Percentiles rank a stretch among this genome's conserved stretches.
Conservation (phyloP, 2,113 vertebrate genomes). For the Pterocles gutturalis region DNA sequence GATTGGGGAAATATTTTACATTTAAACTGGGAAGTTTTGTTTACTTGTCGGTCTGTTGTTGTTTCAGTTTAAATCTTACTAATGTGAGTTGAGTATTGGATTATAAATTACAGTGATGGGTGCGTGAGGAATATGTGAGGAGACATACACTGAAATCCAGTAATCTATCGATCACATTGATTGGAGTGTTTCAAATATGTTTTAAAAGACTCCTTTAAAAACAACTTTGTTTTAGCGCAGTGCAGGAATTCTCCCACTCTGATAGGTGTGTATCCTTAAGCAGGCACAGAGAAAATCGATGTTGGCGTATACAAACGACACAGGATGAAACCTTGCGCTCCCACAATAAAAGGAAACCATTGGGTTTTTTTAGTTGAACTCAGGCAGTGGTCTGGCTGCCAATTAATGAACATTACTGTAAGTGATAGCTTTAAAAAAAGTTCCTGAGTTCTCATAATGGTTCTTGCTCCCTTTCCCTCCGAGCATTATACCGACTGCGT, state of each 20-base stretch:
- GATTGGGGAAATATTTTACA: background rate
- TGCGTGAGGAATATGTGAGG: background rate
- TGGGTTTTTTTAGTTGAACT: background rate
- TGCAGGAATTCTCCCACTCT: background rate
- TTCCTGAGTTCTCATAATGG: background rate
- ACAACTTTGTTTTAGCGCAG: background rate
- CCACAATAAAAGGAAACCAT: background rate
- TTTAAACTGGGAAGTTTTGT: background rate
- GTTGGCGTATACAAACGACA: background rate
- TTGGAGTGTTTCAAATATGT: background rate
- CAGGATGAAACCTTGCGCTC: background rate
- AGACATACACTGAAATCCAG: slow-evolving; percentile 8
- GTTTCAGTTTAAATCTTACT: slow-evolving; percentile 4
- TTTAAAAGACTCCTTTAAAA: slow-evolving; percentile 4
- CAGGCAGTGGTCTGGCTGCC: slow-evolving; percentile 28
- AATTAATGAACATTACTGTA: slow-evolving; percentile 48
- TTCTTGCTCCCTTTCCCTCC: background rate
- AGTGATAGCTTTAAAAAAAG: slow-evolving; percentile 6
- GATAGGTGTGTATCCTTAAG: background rate
- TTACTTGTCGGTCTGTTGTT: slow-evolving; percentile 11
- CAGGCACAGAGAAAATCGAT: background rate
- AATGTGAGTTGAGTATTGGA: background rate
- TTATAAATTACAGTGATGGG: slow-evolving; percentile 10
- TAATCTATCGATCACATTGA: background rate
- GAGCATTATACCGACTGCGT: background rate